These are phyloP conservation scores for Rhopalosiphum padi DNA, from an alignment of 1,140 invertebrate species.

Conservation along the genomic window DNA sequence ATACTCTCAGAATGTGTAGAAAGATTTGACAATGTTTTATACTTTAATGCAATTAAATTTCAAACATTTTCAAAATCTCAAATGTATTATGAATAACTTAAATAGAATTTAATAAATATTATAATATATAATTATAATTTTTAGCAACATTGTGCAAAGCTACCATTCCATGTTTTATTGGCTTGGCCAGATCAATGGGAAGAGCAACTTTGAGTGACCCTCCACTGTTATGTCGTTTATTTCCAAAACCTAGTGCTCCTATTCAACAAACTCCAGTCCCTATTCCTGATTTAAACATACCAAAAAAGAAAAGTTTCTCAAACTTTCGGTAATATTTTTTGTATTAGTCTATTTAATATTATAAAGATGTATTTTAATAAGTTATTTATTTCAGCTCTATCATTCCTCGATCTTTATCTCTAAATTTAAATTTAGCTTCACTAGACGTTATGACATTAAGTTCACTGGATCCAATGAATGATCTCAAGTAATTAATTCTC, in stretches of 20 bases:
- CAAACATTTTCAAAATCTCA: not conserved
- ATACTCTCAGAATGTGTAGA: not conserved
- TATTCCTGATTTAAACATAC: slow-evolving; percentile 53
- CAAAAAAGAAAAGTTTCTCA: slow-evolving; percentile 63
- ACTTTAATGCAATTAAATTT: not conserved
- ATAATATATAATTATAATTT: slow-evolving; percentile 61
- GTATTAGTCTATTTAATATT: not conserved
- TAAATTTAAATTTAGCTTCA: slow-evolving; percentile 71
- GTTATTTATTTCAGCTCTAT: slow-evolving; percentile 75
- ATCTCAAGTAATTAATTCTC: slow-evolving; percentile 60
- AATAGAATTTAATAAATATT: not conserved
- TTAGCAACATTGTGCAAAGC: slow-evolving; percentile 78
- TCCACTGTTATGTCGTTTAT: slow-evolving; percentile 83
- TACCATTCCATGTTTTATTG: slow-evolving; percentile 85
- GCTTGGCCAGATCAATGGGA: slow-evolving; percentile 86
- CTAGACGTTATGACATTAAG: slow-evolving; percentile 62
- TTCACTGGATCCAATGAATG: slow-evolving; percentile 61
- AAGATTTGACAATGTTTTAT: not conserved
- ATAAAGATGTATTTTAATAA: not conserved
- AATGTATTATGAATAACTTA: not conserved
- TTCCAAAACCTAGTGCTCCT: slow-evolving; percentile 76
- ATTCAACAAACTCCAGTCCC: slow-evolving; percentile 62
- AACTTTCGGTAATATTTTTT: slow-evolving; percentile 62
- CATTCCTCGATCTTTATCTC: slow-evolving; percentile 89
- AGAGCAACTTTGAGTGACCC: slow-evolving; percentile 78